A percentile compares a stretch with the other conserved stretches of the same genome.
Conservation (phyloP, 2,113 vertebrate genomes). For the Antechinus flavipes region DNA sequence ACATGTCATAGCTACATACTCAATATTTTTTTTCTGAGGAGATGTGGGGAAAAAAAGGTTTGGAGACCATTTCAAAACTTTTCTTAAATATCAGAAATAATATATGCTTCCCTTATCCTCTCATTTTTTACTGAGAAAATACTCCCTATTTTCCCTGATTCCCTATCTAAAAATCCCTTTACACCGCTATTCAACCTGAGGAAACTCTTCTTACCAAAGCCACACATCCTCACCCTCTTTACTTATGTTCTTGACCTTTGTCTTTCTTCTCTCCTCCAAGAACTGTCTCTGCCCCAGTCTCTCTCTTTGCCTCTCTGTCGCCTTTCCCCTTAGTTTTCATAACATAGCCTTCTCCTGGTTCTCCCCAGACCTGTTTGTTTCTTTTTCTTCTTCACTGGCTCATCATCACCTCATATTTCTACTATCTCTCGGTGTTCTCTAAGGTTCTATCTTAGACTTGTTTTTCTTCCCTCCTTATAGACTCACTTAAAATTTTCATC, state of each 20-base stretch:
- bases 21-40: neutral
- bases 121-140: neutral
- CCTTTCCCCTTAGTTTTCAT: neutral
- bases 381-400: neutral
- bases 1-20: neutral
- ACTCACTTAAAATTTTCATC: neutral
- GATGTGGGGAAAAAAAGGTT: neutral
- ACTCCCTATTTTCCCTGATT: neutral
- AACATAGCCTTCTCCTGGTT: neutral
- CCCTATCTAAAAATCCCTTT: neutral
- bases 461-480: neutral
- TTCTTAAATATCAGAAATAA: neutral
- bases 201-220: neutral
- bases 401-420: neutral
- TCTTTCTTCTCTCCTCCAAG: neutral
- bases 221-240: neutral
- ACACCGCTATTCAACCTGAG: neutral
- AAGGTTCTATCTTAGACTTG: neutral
- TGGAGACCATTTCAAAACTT: neutral
- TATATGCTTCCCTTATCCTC: neutral
- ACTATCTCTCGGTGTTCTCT: neutral
- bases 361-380: neutral
- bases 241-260: neutral
- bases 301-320: too few relatives aligned
- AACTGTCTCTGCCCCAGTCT: neutral